Conservation (phyloP, 2,888 invertebrate genomes). For the Heliconius aoede region DNA sequence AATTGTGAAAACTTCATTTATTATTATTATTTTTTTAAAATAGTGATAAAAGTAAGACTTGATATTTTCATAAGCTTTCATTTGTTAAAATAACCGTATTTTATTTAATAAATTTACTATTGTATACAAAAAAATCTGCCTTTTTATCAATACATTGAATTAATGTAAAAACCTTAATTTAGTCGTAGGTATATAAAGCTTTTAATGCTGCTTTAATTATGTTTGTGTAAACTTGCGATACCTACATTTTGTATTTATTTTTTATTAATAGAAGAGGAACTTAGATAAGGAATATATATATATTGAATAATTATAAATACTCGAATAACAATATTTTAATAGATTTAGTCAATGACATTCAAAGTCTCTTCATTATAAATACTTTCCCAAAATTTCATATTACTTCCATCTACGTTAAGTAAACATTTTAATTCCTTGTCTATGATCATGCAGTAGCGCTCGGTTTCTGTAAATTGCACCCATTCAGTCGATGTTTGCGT, state of each 20-base stretch:
- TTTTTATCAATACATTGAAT: background rate
- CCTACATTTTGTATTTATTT: background rate
- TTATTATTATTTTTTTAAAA: background rate
- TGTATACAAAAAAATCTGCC: background rate
- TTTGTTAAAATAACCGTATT: constrained; percentile 14
- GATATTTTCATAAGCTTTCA: background rate
- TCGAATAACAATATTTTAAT: no score
- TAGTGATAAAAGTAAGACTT: background rate
- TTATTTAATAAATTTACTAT: constrained; percentile 18
- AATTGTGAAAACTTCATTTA: background rate
- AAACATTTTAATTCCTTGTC: constrained; percentile 61
- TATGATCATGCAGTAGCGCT: constrained; percentile 65
- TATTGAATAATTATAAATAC: no score
- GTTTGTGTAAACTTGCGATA: background rate
- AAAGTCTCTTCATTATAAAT: constrained; percentile 60
- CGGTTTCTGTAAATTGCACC: constrained; percentile 65
- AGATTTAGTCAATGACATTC: background rate
- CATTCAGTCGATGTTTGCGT: constrained; percentile 56
- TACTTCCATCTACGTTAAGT: constrained; percentile 57
- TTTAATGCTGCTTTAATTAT: background rate
- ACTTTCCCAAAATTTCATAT: constrained; percentile 71
- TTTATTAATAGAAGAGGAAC: background rate
- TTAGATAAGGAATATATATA: no score
- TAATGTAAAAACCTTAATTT: background rate
- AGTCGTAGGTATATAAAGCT: no score